Base-by-base conservation (phyloP, 1,140 invertebrate species). In the Pentalonia nigronervosa region DNA sequence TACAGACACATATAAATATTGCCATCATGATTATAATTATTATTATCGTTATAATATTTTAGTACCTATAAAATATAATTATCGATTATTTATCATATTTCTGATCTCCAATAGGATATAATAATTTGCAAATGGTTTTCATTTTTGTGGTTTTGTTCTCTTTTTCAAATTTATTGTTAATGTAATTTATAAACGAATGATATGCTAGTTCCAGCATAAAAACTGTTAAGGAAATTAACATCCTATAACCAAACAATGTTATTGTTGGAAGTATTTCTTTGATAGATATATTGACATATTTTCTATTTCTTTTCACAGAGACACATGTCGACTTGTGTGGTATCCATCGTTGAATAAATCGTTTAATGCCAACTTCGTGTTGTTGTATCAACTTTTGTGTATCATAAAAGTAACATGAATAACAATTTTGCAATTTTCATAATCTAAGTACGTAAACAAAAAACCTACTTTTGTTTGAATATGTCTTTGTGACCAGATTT, bases 401-500 rank as follows among this genome's bases (percentile, higher is more conserved):
- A 81, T 81, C 36, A 81, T 81, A 81, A 81, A 7, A 34, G 34
- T n/a, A 67, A n/a, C 11, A 67, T 2, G 0, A 14, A n/a, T 67
- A 67, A 14, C 1, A n/a, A n/a, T 67, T 11, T 60, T n/a, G 3
- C 14, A n/a, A n/a, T n/a, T 11, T 30, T 67, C 4, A 67, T n/a
- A n/a, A 67, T n/a, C 11, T 14, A 3, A 67, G 2, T 11, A 67
- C 60, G 0, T 14, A 14, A 67, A n/a, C 11, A 67, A 67, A n/a
- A 67, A 67, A 67, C 60, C 7, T 45, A 96, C 95, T 96, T 96
- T 48, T 95, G 94, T 20, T 95, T 95, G 34, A 96, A 95, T 0
- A 96, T 95, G 56, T 96, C 96, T 91, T 95, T 95, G 94, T 96
- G 96, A 0, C 96, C 96, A 60, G 96, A 96, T 94, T 96, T 96